Conservation (phyloP, 2,113 vertebrate species). For the Salvelinus namaycush region DNA sequence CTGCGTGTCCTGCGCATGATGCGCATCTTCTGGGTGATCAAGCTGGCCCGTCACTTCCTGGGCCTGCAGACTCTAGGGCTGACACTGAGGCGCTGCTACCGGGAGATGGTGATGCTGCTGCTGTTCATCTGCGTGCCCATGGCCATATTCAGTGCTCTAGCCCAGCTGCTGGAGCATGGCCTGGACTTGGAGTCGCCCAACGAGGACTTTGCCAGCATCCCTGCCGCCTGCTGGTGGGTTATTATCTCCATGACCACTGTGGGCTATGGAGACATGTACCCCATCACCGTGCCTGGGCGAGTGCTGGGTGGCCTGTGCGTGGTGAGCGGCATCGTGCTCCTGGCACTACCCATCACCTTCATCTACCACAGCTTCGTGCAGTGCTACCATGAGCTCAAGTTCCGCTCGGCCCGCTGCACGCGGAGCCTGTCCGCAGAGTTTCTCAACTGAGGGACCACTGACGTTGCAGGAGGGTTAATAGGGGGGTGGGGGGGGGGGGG, state of each 20-base stretch:
- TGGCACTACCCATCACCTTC: conserved; percentile 95
- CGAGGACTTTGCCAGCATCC: conserved; percentile 93
- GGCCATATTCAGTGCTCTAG: conserved; percentile 94
- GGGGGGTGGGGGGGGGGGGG: background rate
- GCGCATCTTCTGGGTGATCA: conserved; percentile 98
- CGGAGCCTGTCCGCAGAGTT: conserved; percentile 85
- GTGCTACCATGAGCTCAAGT: conserved; percentile 93
- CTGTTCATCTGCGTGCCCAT: conserved; percentile 95
- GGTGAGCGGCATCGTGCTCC: conserved; percentile 91
- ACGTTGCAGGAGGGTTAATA: background rate
- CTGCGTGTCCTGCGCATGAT: conserved; percentile 90
- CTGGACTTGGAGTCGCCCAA: conserved; percentile 90
- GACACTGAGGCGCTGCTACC: conserved; percentile 93
- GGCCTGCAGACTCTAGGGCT: conserved; percentile 96
- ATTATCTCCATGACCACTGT: conserved; percentile 99
- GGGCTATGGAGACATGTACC: conserved; percentile 97
- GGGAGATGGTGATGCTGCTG: conserved; percentile 96
- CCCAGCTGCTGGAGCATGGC: conserved; percentile 93
- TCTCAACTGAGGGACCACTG: conserved; percentile 73
- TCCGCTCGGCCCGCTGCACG: conserved; percentile 83
- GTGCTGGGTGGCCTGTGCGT: conserved; percentile 93
- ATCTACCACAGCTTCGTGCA: conserved; percentile 98
- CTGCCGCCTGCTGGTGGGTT: conserved; percentile 97
- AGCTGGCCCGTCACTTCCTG: conserved; percentile 94
- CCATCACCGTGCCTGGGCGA: conserved; percentile 90